Evolutionary conservation across 2,888 invertebrate genomes (phyloP), one percentile per base, ranked within the genome.

Genomic region (Hyppa rectilinea): DNA sequence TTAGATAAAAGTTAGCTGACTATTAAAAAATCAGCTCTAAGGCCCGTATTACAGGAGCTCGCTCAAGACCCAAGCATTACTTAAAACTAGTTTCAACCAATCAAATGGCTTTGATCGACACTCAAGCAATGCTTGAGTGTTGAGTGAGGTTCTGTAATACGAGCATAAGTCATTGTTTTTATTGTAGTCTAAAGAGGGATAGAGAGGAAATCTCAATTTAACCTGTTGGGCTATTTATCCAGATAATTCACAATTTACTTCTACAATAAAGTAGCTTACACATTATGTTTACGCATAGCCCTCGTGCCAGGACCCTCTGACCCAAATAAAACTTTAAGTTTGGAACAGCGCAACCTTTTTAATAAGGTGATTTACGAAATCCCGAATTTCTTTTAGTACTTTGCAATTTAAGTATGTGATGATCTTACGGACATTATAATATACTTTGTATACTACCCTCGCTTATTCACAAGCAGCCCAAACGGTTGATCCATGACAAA

Each of bases 241-340:
- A 31, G 14, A n/a, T 23, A 14, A 31, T 36, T 17, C 31, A 56
- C 31, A 38, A 29, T 62, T 23, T 7, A 38, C 9, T 49, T 49
- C n/a, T n/a, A n/a, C 29, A 61, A 38, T 38, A 1, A 63, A 29
- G 5, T 14, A 63, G 20, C 2, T 36, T 12, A 26, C 9, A 29
- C 14, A 45, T 4, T 34, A 40, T 17, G 36, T 4, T 60, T 58
- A 20, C 29, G 29, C 17, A 26, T 36, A 36, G 6, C 17, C 14
- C 17, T 17, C 12, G n/a, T 36, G 29, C 60, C 50, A 23, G 70
- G 50, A 52, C 43, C 43, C 29, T 14, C 61, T 23, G 6, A 71
- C 10, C 4, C 26, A 23, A 47, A 47, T 29, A 0, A 60, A 50
- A 29, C 14, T 29, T 31, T 26, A 4, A n/a, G 9, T 59, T 49